phyloP scores from a whole-genome alignment of 1,140 invertebrate species.

The Aradophagus sp. region DNA sequence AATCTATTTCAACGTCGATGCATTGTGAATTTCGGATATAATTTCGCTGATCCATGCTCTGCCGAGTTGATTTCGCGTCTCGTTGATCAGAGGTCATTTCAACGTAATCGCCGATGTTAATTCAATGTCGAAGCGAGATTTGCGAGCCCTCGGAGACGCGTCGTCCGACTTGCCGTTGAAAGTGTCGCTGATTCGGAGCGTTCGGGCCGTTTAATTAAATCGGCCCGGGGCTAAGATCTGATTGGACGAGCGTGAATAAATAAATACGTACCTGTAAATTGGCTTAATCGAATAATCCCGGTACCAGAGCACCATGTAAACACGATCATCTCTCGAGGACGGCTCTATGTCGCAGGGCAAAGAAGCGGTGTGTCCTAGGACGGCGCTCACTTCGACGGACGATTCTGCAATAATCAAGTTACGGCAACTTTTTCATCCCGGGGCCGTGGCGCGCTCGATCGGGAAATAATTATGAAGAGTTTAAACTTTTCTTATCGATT shows the following conservation, averaged over 20 bases:
- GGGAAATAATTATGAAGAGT: slow-evolving; percentile 16
- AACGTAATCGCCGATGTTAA: too few species aligned
- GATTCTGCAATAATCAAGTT: slow-evolving; percentile 77
- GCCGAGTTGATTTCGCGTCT: too few species aligned
- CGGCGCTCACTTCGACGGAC: slow-evolving; percentile 84
- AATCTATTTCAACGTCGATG: too few species aligned
- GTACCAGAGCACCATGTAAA: slow-evolving; percentile 94
- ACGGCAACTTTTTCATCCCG: slow-evolving; percentile 21
- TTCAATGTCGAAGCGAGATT: too few species aligned
- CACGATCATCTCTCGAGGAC: slow-evolving; percentile 83
- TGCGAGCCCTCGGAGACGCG: too few species aligned
- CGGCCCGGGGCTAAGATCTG: too few species aligned
- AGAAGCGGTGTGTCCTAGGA: slow-evolving; percentile 84
- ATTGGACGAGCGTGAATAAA: not conserved
- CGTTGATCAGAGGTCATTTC: too few species aligned
- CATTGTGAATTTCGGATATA: too few species aligned
- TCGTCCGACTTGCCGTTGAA: too few species aligned
- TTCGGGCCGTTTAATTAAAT: too few species aligned
- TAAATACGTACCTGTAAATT: slow-evolving; percentile 84
- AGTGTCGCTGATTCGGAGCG: too few species aligned
- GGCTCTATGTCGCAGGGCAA: slow-evolving; percentile 90
- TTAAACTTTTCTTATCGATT: slow-evolving; percentile 34
- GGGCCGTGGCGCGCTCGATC: slow-evolving; percentile 1
- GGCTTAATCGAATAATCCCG: slow-evolving; percentile 87
- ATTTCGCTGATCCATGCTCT: too few species aligned